These are phyloP conservation scores for Agrochola litura DNA, from an alignment of 2,888 invertebrate genomes.

Conservation along the genomic window DNA sequence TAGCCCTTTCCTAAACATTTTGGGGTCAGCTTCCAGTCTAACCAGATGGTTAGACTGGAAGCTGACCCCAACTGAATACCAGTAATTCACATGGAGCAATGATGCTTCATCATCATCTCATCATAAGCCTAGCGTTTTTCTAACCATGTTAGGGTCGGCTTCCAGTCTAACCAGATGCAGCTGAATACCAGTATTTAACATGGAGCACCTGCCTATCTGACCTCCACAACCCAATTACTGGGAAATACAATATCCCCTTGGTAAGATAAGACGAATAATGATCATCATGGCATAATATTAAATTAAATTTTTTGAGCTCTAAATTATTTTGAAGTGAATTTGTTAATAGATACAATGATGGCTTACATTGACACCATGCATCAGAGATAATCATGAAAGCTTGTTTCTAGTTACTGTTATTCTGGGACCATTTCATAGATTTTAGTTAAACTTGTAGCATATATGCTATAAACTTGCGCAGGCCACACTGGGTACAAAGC, in stretches of 20 bases:
- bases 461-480: no score
- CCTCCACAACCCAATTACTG: no score
- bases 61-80: background rate
- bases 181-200: no score
- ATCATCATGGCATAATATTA: background rate
- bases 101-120: no score
- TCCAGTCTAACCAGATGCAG: no score
- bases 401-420: background rate
- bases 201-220: no score
- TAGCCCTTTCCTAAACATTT: background rate
- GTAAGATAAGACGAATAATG: background rate
- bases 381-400: background rate
- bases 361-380: background rate
- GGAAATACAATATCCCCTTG: no score
- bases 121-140: no score
- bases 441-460: background rate
- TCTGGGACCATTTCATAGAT: background rate
- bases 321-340: background rate
- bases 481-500: no score
- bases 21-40: background rate
- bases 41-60: no score
- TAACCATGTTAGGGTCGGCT: no score
- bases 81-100: background rate
- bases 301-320: background rate
- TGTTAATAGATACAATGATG: background rate